Evolutionary conservation across 2,888 invertebrate genomes (phyloP), one percentile per base, ranked within the genome.

Genomic region (Andrena bicolor): DNA sequence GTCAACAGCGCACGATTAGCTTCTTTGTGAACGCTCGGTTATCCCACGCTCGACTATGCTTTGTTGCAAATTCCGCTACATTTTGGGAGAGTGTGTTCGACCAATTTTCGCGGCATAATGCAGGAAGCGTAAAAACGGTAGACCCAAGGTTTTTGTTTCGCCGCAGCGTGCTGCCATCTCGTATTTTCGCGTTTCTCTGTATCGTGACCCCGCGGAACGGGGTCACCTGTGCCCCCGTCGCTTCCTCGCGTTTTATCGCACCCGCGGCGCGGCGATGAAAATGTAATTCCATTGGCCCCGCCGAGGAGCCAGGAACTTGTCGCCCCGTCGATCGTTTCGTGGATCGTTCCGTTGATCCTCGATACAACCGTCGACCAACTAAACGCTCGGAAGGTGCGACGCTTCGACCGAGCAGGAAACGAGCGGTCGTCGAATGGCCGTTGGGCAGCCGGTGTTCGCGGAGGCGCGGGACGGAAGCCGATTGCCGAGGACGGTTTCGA

Each of bases 111-210:
- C 53, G 2, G 2, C 0, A 4, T 8, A 56, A 35, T 32, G 8
- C 32, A 53, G 51, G 51, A 53, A 30, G 4, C 26, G 65, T 4
- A n/a, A 66, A 35, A 66, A 35, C 26, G 35, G 13, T 20, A 35
- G 23, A 23, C 8, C 51, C 23, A 16, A n/a, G 30, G 30, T 61
- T 72, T 66, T 80, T 79, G 30, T 76, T 70, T 70, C 30, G 35
- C 71, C 83, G 86, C 64, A 70, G 48, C 64, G 85, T 89, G 89
- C 87, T 88, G 89, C 85, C 89, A 85, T 82, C 88, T 88, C 79
- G 85, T 53, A 87, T 65, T 80, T 83, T 81, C 81, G 51, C 41
- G 53, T 77, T 76, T 69, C n/a, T 51, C 69, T 32, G 78, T 78
- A 78, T 79, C 74, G 78, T 87, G 86, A 89, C 88, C 88, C 80